Base-by-base conservation (phyloP, 2,113 vertebrate genomes). In the Agapornis roseicollis region DNA sequence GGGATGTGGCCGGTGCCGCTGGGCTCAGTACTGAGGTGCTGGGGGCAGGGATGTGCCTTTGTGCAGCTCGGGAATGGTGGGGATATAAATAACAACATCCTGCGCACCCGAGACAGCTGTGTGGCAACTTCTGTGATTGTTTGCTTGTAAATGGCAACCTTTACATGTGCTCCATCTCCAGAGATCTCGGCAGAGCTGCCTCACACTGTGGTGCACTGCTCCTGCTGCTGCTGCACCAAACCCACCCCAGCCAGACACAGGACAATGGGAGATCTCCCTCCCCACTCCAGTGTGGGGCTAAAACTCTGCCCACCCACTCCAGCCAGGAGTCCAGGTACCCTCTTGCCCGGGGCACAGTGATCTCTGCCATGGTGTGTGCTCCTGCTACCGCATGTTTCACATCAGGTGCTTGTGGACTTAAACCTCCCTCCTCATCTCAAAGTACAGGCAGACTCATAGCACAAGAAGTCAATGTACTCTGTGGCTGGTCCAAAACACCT, bases 171-270 rank as follows among this genome's bases (percentile, higher is more conserved):
- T 83, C 66, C 31, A 18, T 41, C 79, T 77, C 78, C 3, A 1
- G 41, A 66, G 58, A 35, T 24, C 68, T 47, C 46, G 1, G 31
- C 4, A 1, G 46, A 70, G 63, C 72, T 55, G 55, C 71, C 72
- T 66, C 52, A 52, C 46, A 4, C 44, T 0, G 0, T 0, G 0
- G 22, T 16, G 47, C n/a, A 0, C 11, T 2, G 2, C 41, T 71
- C 28, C 37, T 16, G 23, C 55, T 24, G 23, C 50, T 35, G 64
- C 64, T n/a, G 17, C 37, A 7, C 47, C 37, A n/a, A 11, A 6
- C 22, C 39, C 29, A 24, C 37, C 18, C 61, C 19, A 2, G 33
- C 9, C 9, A 41, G 25, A 33, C 5, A 2, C 11, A 0, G 1
- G 5, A 49, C 11, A 1, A 33, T 6, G 49, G 42, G 35, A 42